phyloP scores from a whole-genome alignment of 2,888 invertebrate species.

The Tholera decimalis region DNA sequence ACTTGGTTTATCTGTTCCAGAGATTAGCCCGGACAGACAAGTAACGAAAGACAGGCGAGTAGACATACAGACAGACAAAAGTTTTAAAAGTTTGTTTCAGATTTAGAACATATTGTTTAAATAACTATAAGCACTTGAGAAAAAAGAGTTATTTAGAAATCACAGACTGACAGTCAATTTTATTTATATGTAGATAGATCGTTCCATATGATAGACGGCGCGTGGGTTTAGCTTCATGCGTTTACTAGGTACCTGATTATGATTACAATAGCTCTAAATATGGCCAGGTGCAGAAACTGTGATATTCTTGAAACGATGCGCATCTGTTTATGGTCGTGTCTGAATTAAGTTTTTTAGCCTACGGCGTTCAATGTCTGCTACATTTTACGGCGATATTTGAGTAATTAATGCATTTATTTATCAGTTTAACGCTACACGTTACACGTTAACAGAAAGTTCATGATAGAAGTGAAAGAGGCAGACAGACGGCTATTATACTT shows the following conservation, averaged over 20 bases:
- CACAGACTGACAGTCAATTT: background rate
- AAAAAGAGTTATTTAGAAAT: background rate
- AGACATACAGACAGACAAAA: no score
- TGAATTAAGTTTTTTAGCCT: background rate
- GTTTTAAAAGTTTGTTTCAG: no score
- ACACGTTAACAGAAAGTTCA: no score
- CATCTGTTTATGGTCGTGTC: background rate
- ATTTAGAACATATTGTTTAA: no score
- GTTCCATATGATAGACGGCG: conserved; percentile 60
- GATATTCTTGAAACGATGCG: background rate
- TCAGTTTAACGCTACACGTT: no score
- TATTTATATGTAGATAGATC: background rate
- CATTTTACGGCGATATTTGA: background rate
- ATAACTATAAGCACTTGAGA: no score
- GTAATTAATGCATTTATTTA: background rate
- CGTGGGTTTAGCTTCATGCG: conserved; percentile 44
- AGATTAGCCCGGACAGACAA: no score
- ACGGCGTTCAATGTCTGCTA: background rate
- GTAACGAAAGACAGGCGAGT: no score
- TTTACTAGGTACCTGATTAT: conserved; percentile 27
- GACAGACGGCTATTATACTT: no score
- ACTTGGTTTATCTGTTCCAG: background rate
- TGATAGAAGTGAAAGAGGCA: no score
- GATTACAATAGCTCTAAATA: conserved; percentile 31
- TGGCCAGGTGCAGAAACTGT: conserved; percentile 3